phyloP scores from a whole-genome alignment of 2,113 vertebrate genomes.

The Euleptes europaea region DNA sequence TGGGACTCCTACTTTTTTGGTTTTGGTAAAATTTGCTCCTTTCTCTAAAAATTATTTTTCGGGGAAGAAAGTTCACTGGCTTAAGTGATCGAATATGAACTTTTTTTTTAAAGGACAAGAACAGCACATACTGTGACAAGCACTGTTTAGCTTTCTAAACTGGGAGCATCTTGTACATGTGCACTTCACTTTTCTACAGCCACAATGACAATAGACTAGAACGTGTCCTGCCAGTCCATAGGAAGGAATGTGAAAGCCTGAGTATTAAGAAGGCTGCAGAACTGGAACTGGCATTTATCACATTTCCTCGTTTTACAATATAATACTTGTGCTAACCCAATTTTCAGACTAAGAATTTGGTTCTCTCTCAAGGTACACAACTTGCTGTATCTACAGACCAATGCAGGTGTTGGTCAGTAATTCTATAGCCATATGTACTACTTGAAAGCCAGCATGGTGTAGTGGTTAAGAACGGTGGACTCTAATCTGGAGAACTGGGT shows the following conservation, averaged over 20 bases:
- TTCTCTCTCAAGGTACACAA: neutral
- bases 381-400: neutral
- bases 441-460: too few relatives aligned
- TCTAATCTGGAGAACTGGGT: too few relatives aligned
- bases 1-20: conserved; percentile 84
- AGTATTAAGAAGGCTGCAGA: neutral
- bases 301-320: neutral
- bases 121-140: neutral
- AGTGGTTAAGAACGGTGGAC: too few relatives aligned
- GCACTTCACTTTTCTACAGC: neutral
- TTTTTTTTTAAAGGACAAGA: neutral
- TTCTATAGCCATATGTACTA: too few relatives aligned
- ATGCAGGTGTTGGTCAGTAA: too few relatives aligned
- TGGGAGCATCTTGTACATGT: conserved; percentile 10
- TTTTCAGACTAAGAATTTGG: neutral
- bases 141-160: neutral
- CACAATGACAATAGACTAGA: neutral
- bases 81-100: conserved; percentile 44
- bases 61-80: conserved; percentile 75
- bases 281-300: neutral
- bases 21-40: conserved; percentile 79
- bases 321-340: neutral
- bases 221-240: neutral
- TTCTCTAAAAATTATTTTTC: conserved; percentile 83
- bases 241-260: neutral